Percentiles rank a stretch among this genome's conserved stretches.
These are phyloP conservation scores for Helarctos malayanus DNA, from an alignment of 2,797 vertebrate species.

Conservation along the genomic window DNA sequence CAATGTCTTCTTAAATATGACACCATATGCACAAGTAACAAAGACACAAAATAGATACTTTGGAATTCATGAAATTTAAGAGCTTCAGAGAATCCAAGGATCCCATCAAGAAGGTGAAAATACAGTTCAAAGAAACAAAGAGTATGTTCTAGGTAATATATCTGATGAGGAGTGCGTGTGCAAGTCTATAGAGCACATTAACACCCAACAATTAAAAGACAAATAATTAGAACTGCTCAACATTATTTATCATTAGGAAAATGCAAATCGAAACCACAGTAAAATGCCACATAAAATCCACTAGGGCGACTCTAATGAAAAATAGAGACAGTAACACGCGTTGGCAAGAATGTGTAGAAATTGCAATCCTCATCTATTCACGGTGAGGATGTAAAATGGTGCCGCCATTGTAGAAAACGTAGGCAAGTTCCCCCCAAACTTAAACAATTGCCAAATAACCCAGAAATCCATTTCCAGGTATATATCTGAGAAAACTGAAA, in stretches of 20 bases:
- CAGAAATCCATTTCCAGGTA: too few relatives aligned
- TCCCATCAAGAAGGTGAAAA: neutral
- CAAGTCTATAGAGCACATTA: neutral
- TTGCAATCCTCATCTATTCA: neutral
- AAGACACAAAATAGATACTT: neutral
- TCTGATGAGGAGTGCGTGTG: neutral
- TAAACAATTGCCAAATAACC: neutral
- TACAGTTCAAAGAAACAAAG: neutral
- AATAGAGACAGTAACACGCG: neutral
- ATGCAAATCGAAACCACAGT: neutral
- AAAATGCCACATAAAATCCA: neutral
- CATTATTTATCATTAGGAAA: neutral
- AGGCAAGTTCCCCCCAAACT: neutral
- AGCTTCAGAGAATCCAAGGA: neutral
- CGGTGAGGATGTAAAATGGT: neutral
- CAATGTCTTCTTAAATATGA: neutral
- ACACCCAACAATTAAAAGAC: neutral
- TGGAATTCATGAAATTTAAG: neutral
- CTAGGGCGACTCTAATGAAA: neutral
- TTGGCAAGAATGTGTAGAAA: neutral
- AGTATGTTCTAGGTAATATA: neutral
- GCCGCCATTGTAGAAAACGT: neutral
- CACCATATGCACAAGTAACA: neutral
- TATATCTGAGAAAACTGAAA: neutral
- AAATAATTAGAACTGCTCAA: neutral